A percentile compares a stretch with the other conserved stretches of the same genome.
phyloP scores from a whole-genome alignment of 2,113 vertebrate genomes.

The Myotis davidii region DNA sequence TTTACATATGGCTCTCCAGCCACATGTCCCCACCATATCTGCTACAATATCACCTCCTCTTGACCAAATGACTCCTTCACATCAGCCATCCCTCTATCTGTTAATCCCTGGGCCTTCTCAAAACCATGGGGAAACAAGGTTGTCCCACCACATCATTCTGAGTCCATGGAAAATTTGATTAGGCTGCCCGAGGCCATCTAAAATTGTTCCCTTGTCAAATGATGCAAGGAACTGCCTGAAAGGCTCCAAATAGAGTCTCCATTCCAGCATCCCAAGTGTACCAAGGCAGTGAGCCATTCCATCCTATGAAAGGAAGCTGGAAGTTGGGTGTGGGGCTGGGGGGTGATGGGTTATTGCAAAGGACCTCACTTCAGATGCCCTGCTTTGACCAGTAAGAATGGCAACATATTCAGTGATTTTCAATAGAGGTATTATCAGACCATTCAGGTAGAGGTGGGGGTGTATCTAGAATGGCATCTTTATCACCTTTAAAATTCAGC shows the following conservation, averaged over 20 bases:
- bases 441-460: fast-evolving
- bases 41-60: background rate
- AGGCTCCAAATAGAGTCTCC: background rate
- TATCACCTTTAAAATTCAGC: background rate
- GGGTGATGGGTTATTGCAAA: fast-evolving
- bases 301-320: background rate
- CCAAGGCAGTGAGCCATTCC: background rate
- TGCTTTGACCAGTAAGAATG: background rate
- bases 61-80: background rate
- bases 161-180: background rate
- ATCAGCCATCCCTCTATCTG: background rate
- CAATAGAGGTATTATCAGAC: background rate
- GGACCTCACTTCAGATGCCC: background rate
- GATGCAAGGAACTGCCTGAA: background rate
- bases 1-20: background rate
- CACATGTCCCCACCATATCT: background rate
- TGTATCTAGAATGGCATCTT: background rate
- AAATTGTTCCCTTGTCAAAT: background rate
- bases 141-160: background rate
- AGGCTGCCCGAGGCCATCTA: background rate
- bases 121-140: background rate
- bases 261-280: too few relatives aligned
- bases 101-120: background rate
- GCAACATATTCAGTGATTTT: background rate
- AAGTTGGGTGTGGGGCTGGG: fast-evolving